A percentile compares a stretch with the other conserved stretches of the same genome.
Evolutionary conservation across 1,140 invertebrate genomes (phyloP).

Genomic region (Pachypeltis micranthus): DNA sequence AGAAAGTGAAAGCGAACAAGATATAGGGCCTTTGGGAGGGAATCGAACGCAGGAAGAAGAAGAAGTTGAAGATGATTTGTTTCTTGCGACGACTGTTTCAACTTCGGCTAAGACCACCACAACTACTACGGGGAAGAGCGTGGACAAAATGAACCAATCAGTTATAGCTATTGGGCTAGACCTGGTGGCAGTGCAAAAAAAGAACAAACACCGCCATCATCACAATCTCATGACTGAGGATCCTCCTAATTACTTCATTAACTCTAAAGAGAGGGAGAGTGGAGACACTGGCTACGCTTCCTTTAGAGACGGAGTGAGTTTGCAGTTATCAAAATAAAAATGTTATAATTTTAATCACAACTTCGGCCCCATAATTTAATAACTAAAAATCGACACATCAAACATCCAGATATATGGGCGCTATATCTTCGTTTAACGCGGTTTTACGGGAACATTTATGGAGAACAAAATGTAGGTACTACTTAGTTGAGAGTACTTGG

Average conservation of each 20-base stretch:
- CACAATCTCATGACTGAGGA: constrained; percentile 3
- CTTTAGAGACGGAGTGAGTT: constrained; percentile 6
- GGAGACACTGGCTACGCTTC: not conserved
- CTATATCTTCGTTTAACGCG: too few species aligned
- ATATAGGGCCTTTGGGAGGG: not conserved
- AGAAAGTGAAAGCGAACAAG: constrained; percentile 20
- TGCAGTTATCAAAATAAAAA: not conserved
- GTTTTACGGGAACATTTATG: too few species aligned
- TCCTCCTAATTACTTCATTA: not conserved
- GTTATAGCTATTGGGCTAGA: not conserved
- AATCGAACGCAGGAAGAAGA: too few species aligned
- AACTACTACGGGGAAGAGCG: not conserved
- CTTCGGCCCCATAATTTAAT: too few species aligned
- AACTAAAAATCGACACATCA: too few species aligned
- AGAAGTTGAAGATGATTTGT: constrained; percentile 15
- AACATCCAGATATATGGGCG: too few species aligned
- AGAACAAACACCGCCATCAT: constrained; percentile 10
- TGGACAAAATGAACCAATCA: not conserved
- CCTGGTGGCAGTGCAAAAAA: not conserved
- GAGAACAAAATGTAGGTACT: too few species aligned
- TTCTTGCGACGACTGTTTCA: constrained; percentile 1
- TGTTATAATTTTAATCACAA: not conserved
- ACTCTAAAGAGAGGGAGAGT: not conserved
- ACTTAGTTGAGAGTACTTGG: too few species aligned
- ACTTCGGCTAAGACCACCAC: not conserved